A percentile compares a stretch with the other conserved stretches of the same genome.
phyloP scores from a whole-genome alignment of 2,797 vertebrate genomes.

The Halcyon smyrnensis region DNA sequence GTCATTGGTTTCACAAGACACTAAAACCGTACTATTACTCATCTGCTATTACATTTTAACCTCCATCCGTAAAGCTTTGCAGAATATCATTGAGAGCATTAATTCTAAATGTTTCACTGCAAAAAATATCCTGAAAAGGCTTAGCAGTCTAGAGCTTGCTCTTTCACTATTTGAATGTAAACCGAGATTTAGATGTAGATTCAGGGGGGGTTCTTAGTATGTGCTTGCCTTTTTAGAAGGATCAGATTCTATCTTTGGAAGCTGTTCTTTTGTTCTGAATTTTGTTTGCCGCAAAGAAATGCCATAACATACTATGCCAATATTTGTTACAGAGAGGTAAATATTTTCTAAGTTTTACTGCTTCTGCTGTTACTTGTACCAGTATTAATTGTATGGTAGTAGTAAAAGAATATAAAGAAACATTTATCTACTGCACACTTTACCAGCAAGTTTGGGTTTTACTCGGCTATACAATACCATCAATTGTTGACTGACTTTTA shows the following conservation, averaged over 20 bases:
- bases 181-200: background rate
- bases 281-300: background rate
- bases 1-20: background rate
- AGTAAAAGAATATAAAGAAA: background rate
- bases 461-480: background rate
- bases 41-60: background rate
- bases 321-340: background rate
- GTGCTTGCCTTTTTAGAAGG: background rate
- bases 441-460: background rate
- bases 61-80: background rate
- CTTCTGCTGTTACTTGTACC: background rate
- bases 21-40: background rate
- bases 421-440: background rate
- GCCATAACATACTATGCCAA: background rate
- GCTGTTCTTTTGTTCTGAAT: background rate
- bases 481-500: background rate
- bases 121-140: background rate
- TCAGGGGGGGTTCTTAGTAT: background rate
- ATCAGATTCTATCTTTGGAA: background rate
- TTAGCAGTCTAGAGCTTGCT: background rate
- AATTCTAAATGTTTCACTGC: background rate
- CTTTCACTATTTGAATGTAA: background rate
- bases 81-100: background rate
- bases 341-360: background rate
- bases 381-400: background rate